Evolutionary conservation across 1,140 invertebrate species (phyloP), one percentile per base, ranked within the genome.

Genomic region (Drosophila lacertosa): DNA sequence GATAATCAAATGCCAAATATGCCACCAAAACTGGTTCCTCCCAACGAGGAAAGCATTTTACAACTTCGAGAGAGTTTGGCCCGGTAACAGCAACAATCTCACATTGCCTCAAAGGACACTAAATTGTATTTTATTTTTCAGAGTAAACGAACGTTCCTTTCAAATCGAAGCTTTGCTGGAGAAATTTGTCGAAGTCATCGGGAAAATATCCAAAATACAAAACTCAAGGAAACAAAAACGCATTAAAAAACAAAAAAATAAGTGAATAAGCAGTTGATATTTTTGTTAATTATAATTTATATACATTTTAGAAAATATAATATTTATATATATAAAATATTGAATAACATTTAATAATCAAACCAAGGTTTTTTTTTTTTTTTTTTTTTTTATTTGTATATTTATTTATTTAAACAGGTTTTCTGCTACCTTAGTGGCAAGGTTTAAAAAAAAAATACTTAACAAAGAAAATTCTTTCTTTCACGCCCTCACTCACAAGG

Each of bases 1-100:
- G 4, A 20, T 10, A 7, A 20, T 11, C 11, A 18, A 13, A 13
- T 44, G 1, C 10, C 0, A 4, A 1, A 22, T 3, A 11, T 22
- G 18, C 13, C 1, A 53, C n/a, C 0, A 51, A 4, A 4, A 26
- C 2, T 29, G 32, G 15, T 10, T 6, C 0, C 3, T 3, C 0
- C 9, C 1, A 15, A 10, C 3, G 1, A 5, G 6, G 9, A 62
- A 2, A 7, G 20, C 10, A 37, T 51, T 4, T 2, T 6, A 4
- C n/a, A 20, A 5, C 47, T 67, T 0, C 47, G 29, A 4, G 57
- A 67, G 20, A 20, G 45, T 4, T 6, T 67, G 2, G 37, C 65
- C 1, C 4, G n/a, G 65, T 62, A 20, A 1, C 7, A 2, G 0
- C 3, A 24, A 3, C 6, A 53, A 5, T 15, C 2, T 24, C 1